These are phyloP conservation scores for Psephotus haematonotus DNA, from an alignment of 2,113 vertebrate genomes.

Conservation along the genomic window DNA sequence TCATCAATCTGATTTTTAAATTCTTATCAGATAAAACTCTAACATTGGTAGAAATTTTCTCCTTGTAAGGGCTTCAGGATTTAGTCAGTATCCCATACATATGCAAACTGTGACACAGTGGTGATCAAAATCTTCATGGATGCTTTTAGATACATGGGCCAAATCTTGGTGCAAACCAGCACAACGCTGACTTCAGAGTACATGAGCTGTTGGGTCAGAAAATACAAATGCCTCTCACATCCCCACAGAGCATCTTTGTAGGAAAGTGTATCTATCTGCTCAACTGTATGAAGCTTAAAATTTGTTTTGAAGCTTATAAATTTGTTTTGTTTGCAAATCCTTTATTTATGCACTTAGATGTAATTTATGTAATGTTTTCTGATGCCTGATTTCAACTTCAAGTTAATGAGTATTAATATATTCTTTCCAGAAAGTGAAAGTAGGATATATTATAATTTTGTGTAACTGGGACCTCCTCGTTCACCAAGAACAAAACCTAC, in stretches of 20 bases:
- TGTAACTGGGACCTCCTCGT: neutral
- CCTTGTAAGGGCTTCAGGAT: slow-evolving; percentile 5
- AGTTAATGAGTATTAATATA: slow-evolving; percentile 3
- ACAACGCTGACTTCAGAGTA: neutral
- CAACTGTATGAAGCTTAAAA: neutral
- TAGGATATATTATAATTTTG: neutral
- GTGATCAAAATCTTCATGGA: neutral
- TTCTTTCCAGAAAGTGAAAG: neutral
- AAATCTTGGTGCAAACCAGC: neutral
- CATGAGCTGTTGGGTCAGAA: neutral
- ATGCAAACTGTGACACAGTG: neutral
- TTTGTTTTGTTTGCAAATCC: neutral
- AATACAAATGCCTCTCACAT: slow-evolving; percentile 5
- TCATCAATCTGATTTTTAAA: neutral
- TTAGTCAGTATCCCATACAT: neutral
- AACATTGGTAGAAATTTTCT: neutral
- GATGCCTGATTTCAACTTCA: neutral
- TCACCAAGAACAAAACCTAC: neutral
- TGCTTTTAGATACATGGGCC: neutral
- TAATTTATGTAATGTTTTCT: slow-evolving; percentile 14
- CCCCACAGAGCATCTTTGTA: neutral
- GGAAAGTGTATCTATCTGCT: neutral
- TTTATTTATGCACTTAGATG: neutral
- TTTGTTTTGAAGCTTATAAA: neutral
- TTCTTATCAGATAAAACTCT: neutral